Percentiles rank a stretch among this genome's conserved stretches.
Evolutionary conservation across 2,113 vertebrate species (phyloP).

Genomic region (Cryptoleucopteryx plumbea): DNA sequence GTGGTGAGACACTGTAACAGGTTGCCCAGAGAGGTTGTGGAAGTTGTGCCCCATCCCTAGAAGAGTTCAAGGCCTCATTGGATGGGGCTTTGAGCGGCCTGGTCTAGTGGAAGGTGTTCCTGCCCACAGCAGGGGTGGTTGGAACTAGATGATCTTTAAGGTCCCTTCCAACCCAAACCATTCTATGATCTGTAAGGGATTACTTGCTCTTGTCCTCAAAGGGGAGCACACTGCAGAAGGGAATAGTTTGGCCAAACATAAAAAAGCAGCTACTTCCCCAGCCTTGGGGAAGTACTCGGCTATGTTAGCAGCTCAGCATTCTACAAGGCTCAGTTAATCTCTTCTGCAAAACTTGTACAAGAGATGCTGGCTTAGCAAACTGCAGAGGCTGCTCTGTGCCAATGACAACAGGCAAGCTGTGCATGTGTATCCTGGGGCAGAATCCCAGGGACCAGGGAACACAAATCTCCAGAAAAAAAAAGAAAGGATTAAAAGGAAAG

Average conservation of each 20-base stretch:
- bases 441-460: neutral
- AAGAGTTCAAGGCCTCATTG: no score
- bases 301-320: neutral
- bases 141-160: no score
- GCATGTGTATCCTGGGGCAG: neutral
- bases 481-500: neutral
- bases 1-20: no score
- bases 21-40: no score
- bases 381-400: neutral
- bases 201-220: neutral
- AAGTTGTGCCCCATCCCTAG: no score
- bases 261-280: neutral
- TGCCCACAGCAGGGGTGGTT: no score
- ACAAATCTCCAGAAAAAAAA: neutral
- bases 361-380: neutral
- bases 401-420: neutral
- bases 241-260: neutral
- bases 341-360: neutral
- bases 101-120: no score
- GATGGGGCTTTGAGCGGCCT: no score
- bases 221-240: neutral
- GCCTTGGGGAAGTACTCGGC: neutral
- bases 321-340: neutral
- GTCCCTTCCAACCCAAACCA: no score
- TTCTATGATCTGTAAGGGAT: neutral